phyloP scores from a whole-genome alignment of 92 coral and sea anemone species.

The Bergia sp. region DNA sequence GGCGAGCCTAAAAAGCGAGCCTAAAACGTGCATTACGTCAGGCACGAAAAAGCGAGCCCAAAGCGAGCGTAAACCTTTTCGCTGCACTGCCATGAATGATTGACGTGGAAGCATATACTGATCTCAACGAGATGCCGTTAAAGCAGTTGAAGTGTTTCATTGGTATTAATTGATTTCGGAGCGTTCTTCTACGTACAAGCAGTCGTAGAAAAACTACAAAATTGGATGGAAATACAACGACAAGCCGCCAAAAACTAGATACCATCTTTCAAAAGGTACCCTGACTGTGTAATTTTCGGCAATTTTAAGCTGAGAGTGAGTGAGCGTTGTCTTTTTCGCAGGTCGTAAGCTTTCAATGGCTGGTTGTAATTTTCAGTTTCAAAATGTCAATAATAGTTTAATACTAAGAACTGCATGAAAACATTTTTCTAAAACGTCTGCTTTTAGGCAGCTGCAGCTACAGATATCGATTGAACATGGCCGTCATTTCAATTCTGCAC shows the following conservation, averaged over 20 bases:
- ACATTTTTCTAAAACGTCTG: conserved; percentile 3
- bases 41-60: background rate
- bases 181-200: background rate
- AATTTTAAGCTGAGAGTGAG: conserved; percentile 20
- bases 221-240: background rate
- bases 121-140: conserved; percentile 18
- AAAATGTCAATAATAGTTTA: conserved; percentile 1
- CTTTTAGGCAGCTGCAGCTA: conserved; percentile 15
- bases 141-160: conserved; percentile 10
- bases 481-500: background rate
- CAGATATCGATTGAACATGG: background rate
- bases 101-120: conserved; percentile 5
- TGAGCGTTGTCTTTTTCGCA: conserved; percentile 8
- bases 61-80: background rate
- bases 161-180: conserved; percentile 3
- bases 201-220: conserved; percentile 1
- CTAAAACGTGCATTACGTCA: too few species aligned
- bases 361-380: conserved; percentile 3
- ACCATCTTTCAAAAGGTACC: conserved; percentile 26
- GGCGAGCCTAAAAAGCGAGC: background rate
- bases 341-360: background rate
- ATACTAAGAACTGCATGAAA: conserved; percentile 9
- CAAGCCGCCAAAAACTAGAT: conserved; percentile 10
- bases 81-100: background rate
- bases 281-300: conserved; percentile 23